These are phyloP conservation scores for Argentina silus DNA, from an alignment of 2,797 vertebrate species.

Conservation along the genomic window DNA sequence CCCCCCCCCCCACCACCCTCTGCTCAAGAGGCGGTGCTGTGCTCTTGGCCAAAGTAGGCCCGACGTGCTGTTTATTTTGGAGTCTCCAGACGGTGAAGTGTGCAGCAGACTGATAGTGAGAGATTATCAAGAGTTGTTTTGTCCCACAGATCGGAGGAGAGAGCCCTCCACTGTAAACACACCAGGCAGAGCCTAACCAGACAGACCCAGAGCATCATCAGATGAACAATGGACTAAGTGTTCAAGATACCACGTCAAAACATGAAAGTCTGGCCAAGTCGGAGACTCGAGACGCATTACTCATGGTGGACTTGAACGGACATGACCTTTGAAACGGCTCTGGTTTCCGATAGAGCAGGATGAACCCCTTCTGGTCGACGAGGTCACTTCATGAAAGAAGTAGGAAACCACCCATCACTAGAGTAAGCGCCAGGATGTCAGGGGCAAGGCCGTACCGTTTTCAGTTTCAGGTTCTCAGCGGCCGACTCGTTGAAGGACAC, in stretches of 20 bases:
- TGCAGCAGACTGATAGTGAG: neutral
- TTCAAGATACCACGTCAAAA: constrained; percentile 3
- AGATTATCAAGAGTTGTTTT: neutral
- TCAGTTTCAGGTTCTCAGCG: constrained; percentile 96
- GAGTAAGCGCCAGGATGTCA: neutral
- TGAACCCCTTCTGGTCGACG: neutral
- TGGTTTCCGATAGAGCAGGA: neutral
- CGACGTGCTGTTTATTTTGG: neutral
- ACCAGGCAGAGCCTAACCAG: neutral
- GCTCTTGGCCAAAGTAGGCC: neutral
- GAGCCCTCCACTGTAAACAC: neutral
- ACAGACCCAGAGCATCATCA: constrained; percentile 2
- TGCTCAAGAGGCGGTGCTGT: neutral
- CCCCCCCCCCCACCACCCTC: neutral
- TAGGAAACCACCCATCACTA: neutral
- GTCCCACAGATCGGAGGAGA: neutral
- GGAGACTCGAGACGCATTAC: neutral
- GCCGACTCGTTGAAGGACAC: constrained; percentile 97
- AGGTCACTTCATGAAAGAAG: neutral
- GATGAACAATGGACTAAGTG: neutral
- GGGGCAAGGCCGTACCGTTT: constrained; percentile 83
- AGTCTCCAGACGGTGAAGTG: neutral
- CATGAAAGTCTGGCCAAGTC: neutral
- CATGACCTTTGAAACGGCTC: neutral
- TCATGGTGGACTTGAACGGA: neutral